A percentile compares a stretch with the other conserved stretches of the same genome.
These are phyloP conservation scores for Hypocryptadius cinnamomeus DNA, from an alignment of 2,113 vertebrate species.

Conservation along the genomic window DNA sequence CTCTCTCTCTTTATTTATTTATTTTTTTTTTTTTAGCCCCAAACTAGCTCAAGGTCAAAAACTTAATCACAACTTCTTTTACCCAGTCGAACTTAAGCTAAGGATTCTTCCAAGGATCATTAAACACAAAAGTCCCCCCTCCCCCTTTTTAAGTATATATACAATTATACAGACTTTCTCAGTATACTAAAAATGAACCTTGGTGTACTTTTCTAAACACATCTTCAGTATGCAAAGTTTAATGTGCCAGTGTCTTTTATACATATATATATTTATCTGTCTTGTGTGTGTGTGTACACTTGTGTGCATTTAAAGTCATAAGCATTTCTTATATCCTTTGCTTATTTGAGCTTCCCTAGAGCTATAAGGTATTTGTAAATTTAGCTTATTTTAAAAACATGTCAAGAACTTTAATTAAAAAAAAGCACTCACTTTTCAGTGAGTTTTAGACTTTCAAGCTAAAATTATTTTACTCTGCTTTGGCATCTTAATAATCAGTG, in stretches of 20 bases:
- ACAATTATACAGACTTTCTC: background rate
- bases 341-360: background rate
- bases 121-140: background rate
- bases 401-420: background rate
- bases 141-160: background rate
- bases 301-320: background rate
- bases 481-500: background rate
- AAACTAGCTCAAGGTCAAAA: background rate
- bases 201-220: background rate
- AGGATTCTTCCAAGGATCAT: background rate
- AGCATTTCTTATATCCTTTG: background rate
- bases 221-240: background rate
- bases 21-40: background rate
- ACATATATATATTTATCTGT: background rate
- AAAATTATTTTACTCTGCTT: background rate
- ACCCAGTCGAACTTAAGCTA: background rate
- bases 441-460: background rate
- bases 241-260: background rate
- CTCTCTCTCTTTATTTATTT: too few relatives aligned
- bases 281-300: background rate
- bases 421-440: background rate
- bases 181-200: background rate
- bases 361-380: background rate
- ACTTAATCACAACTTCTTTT: background rate
- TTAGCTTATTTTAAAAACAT: background rate